Conservation (phyloP, 2,797 vertebrate genomes). For the Pogoniulus pusillus region DNA sequence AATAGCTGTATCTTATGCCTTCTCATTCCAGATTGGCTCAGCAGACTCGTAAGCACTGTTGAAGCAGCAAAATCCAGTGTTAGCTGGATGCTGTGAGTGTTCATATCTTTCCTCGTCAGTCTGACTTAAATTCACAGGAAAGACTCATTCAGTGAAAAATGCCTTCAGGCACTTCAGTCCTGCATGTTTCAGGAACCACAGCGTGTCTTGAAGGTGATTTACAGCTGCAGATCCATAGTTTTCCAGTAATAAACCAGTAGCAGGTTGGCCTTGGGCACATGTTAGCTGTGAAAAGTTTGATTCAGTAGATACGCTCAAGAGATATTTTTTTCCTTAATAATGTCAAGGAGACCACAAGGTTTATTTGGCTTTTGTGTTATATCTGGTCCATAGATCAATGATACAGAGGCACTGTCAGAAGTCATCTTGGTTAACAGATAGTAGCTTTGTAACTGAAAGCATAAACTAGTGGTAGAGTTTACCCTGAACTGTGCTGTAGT, state of each 20-base stretch:
- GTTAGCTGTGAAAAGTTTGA: background rate
- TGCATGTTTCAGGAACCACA: background rate
- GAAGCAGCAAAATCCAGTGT: background rate
- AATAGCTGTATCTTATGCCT: background rate
- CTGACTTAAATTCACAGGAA: background rate
- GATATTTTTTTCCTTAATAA: background rate
- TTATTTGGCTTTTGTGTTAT: background rate
- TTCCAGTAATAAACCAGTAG: background rate
- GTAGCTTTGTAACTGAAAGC: background rate
- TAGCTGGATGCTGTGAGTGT: too few relatives aligned
- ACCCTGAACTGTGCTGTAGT: background rate
- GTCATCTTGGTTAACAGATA: background rate
- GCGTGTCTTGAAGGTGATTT: background rate
- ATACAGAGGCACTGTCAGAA: background rate
- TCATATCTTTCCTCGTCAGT: background rate
- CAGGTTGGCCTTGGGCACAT: rapidly evolving
- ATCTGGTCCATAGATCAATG: background rate
- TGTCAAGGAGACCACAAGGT: background rate
- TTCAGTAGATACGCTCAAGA: background rate
- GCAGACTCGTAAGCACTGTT: background rate
- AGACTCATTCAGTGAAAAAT: background rate
- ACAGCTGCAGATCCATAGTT: background rate
- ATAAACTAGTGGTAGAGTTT: background rate
- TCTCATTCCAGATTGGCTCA: rapidly evolving
- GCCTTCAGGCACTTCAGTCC: background rate